Base-by-base conservation (phyloP, 2,113 vertebrate species). In the Petromus typicus region DNA sequence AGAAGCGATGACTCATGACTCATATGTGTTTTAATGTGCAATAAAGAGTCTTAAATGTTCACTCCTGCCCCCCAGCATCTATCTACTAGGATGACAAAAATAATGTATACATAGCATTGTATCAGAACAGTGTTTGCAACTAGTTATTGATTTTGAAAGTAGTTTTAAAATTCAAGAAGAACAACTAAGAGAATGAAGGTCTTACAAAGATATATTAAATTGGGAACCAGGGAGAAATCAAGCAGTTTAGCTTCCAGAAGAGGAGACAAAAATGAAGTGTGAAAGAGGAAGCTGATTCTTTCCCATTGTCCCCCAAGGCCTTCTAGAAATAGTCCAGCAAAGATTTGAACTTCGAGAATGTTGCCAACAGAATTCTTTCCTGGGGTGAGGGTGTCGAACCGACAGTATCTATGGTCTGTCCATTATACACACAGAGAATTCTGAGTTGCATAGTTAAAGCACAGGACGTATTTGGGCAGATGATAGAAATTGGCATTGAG, bases 131-230 rank as follows among this genome's bases (percentile, higher is more conserved):
- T 76, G 51, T 73, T 27, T 63, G 23, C 54, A 83, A 51, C 54
- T 81, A 81, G n/a, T 61, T 89, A 8, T 22, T 56, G 30, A 14
- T 76, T 90, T 87, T 91, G 45, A 94, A 89, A 91, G 20, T 16
- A 90, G 56, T 56, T 90, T 92, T 89, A 83, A 54, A 91, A 94
- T 30, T 45, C 64, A 82, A 84, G 13, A 51, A 86, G 40, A 64
- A 12, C 10, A 79, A 34, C 1, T 63, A 63, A 69, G 59, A 32
- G 22, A 67, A 12, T 1, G 14, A 79, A 51, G 30, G 63, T 43
- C 59, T 13, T 34, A 51, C 1, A 48, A n/a, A 57, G 61, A 34
- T 14, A 3, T 18, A 13, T 78, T 40, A 34, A 37, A 20, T 12
- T 78, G 14, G 22, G 25, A 95, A n/a, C 30, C 7, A 86, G 56